phyloP scores from a whole-genome alignment of 2,797 vertebrate genomes.

The Lycodopsis pacificus region DNA sequence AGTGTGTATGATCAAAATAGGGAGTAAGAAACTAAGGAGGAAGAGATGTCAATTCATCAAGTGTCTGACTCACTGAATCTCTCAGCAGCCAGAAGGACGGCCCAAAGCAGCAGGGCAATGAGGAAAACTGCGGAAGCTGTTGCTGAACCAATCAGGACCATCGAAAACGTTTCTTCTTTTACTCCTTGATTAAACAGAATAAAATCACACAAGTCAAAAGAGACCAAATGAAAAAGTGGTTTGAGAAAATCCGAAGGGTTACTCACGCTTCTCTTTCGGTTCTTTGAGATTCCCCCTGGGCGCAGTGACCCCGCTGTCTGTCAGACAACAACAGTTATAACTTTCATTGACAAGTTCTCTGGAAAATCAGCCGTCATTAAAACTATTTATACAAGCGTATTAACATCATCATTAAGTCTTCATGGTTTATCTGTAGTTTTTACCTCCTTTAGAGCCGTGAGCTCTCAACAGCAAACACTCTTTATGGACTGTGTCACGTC shows the following conservation, averaged over 20 bases:
- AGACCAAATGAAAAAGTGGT: background rate
- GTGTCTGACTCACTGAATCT: constrained; percentile 66
- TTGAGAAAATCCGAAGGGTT: background rate
- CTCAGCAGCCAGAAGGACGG: constrained; percentile 60
- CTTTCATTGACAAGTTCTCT: constrained; percentile 5
- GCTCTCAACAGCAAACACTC: constrained; percentile 57
- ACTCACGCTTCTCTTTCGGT: constrained; percentile 55
- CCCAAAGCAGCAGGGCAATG: constrained; percentile 71
- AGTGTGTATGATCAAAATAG: background rate
- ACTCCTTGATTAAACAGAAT: constrained; percentile 42
- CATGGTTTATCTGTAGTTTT: background rate
- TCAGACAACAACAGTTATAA: constrained; percentile 18
- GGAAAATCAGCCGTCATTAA: constrained; percentile 2
- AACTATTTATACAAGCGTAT: constrained; percentile 11
- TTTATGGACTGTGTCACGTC: constrained; percentile 47
- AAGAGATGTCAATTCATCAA: background rate
- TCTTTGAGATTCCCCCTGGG: constrained; percentile 13
- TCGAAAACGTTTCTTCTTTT: constrained; percentile 48
- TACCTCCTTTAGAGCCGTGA: constrained; percentile 49
- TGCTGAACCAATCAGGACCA: constrained; percentile 64
- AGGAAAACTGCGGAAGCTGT: constrained; percentile 62
- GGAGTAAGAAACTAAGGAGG: constrained; percentile 11
- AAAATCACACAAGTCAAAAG: background rate
- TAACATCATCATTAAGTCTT: background rate
- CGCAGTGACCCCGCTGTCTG: constrained; percentile 36